Base-by-base conservation (phyloP, 2,797 vertebrate species). In the Dromococcyx pavoninus region DNA sequence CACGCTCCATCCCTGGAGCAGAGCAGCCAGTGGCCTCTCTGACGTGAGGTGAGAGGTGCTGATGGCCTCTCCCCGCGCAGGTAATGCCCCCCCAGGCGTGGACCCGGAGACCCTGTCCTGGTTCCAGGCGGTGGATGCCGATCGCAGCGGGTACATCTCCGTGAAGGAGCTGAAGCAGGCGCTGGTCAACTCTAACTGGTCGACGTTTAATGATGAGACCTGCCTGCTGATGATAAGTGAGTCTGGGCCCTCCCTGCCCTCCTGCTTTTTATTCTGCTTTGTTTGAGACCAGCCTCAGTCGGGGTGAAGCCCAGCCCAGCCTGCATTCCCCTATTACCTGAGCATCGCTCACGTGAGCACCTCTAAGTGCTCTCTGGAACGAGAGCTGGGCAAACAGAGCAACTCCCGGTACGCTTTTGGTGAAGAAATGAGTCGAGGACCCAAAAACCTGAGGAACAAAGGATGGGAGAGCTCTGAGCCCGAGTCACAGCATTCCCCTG, bases 201-300 rank as follows among this genome's bases (percentile, higher is more conserved):
- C 99, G 1, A 72, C 98, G 3, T 99, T 99, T 97, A 99, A 98
- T 12, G 99, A 99, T 0, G 99, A 99, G 97, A 99, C 99, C 7
- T 99, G 99, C 93, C 97, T 98, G 78, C 98, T 99, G 98, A 99
- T 99, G 99, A 98, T 99, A 93, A 99, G 99, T 99, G 97, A 99
- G 99, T 98, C 15, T 11, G 74, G 33, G 30, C 15, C 7, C 84
- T 57, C 50, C 30, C 13, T 41, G 50, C 50, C 51, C 61, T 60
- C 76, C 19, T 24, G 76, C 4, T 12, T 18, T 12, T n/a, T 0
- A 3, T 23, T 32, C 44, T 9, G 17, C 3, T 35, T 16, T 4
- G 0, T 27, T 16, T 23, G 61, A 77, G 10, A 12, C 8, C 19
- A 27, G 6, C 4, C 16, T 16, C 50, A 13, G 8, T 7, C 1